These are phyloP conservation scores for Chascanopsetta lugubris DNA, from an alignment of 2,113 vertebrate genomes.

Conservation along the genomic window DNA sequence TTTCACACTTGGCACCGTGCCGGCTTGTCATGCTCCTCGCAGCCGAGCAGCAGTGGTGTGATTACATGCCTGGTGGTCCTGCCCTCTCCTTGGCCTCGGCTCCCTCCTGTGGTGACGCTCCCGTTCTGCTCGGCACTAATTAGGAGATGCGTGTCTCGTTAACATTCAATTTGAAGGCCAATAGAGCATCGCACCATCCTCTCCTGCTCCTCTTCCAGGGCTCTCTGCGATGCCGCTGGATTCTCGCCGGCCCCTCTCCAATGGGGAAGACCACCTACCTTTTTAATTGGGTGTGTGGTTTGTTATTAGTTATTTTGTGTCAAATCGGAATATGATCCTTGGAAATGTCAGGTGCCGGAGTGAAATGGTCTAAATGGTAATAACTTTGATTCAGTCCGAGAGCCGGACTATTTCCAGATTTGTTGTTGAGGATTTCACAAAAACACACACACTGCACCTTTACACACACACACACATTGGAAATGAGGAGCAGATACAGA, in stretches of 20 bases:
- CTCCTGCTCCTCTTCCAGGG: constrained; percentile 37
- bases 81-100: constrained; percentile 64
- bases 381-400: not conserved
- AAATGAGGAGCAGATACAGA: constrained; percentile 32
- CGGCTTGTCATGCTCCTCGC: constrained; percentile 65
- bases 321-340: constrained; percentile 5
- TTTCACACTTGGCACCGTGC: constrained; percentile 66
- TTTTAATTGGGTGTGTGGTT: constrained; percentile 17
- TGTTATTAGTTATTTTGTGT: constrained; percentile 21
- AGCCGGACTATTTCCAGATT: not conserved
- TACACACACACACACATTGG: constrained; percentile 13
- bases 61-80: constrained; percentile 67
- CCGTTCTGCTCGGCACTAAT: constrained; percentile 77
- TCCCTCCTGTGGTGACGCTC: constrained; percentile 62
- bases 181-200: constrained; percentile 62
- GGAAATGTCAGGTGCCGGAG: not conserved
- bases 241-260: constrained; percentile 7
- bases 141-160: constrained; percentile 81
- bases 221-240: constrained; percentile 29
- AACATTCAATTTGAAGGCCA: constrained; percentile 84
- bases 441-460: constrained; percentile 15
- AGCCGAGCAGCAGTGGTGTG: constrained; percentile 53
- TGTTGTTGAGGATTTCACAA: constrained; percentile 8
- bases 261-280: constrained; percentile 6
- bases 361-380: no score